Evolutionary conservation across 2,113 vertebrate genomes (phyloP).

Genomic region (Rattus norvegicus): GRCr8 NC_086032.1:2714001-2714500

Average conservation of each 20-base stretch:
- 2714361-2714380: slow-evolving; percentile 40
- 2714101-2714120: slow-evolving; percentile 52
- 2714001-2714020: slow-evolving; percentile 9
- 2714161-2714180: slow-evolving; percentile 80
- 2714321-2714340: neutral
- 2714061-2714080: slow-evolving; percentile 68
- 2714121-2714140: slow-evolving; percentile 79
- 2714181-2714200: slow-evolving; percentile 78
- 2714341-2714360: slow-evolving; percentile 4
- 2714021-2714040: neutral
- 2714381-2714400: neutral
- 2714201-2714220: slow-evolving; percentile 76
- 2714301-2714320: neutral
- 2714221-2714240: slow-evolving; percentile 67
- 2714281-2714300: neutral
- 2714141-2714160: slow-evolving; percentile 82
- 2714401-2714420: slow-evolving; percentile 5
- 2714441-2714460: neutral
- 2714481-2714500: neutral
- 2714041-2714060: slow-evolving; percentile 37
- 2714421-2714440: neutral
- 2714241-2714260: slow-evolving; percentile 47
- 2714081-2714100: slow-evolving; percentile 61
- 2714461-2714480: neutral
- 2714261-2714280: neutral